Evolutionary conservation across 2,888 invertebrate genomes (phyloP).

Genomic region (Caenorhabditis becei): DNA sequence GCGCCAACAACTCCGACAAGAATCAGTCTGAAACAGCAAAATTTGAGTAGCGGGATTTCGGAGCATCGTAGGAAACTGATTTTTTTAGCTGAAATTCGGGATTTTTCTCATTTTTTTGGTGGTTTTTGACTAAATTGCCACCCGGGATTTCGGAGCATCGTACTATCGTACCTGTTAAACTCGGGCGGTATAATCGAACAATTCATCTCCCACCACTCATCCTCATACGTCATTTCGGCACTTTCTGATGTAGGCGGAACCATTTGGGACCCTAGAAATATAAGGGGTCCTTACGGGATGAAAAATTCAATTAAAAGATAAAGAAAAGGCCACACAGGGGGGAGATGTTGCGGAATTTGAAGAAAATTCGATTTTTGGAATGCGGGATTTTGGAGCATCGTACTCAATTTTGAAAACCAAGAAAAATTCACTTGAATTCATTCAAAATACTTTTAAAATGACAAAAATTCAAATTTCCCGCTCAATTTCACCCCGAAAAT

Average conservation of each 20-base stretch:
- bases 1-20: conserved; percentile 78
- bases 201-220: conserved; percentile 74
- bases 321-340: background rate
- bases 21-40: conserved; percentile 61
- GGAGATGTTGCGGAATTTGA: no score
- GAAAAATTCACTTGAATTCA: no score
- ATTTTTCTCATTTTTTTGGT: no score
- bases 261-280: background rate
- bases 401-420: no score
- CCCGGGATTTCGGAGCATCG: background rate
- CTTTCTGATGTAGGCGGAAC: background rate
- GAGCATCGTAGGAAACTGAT: background rate
- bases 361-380: no score
- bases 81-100: no score
- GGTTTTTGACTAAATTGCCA: no score
- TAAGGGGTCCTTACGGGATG: no score
- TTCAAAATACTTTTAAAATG: no score
- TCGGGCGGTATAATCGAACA: conserved; percentile 77
- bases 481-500: no score
- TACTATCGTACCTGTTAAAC: conserved; percentile 54
- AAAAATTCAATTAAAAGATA: conserved; percentile 10
- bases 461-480: no score
- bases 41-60: background rate
- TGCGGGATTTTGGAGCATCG: no score
- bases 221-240: conserved; percentile 35